Base-by-base conservation (phyloP, 1,140 invertebrate genomes). In the Nasonia giraulti region DNA sequence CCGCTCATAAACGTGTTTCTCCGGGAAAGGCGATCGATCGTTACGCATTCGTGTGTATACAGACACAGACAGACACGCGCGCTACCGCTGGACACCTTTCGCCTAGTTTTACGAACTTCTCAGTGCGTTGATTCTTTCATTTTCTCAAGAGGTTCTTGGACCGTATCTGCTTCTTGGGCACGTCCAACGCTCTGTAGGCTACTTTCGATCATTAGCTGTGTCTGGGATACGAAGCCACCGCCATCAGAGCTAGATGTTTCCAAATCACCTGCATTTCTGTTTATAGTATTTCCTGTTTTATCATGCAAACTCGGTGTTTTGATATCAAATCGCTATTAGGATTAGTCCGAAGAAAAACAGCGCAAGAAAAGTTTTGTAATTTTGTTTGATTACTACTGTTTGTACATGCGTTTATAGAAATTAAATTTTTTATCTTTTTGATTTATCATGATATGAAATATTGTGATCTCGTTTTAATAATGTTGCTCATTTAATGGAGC, bases 161-260 rank as follows among this genome's bases (percentile, higher is more conserved):
- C 8, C 14, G 6, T 33, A 37, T 33, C 5, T 74, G 71, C 5
- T 37, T 3, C 11, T 75, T 10, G 40, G 37, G 11, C 20, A 44
- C 73, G 73, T 75, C 20, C 14, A 44, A 75, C 11, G 10, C 14
- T 37, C 2, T 17, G 17, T 11, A 8, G 33, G 27, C 20, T 33
- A 75, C 73, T 75, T 75, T 75, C 73, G 73, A 75, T 75, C 73
- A 75, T 75, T 75, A 75, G 7, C 73, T 40, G 69, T 12, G 27
- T 23, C 69, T 23, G 62, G 5, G 7, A 44, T 66, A 37, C 33
- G 40, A 44, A 44, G 40, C 40, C 40, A 44, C 1, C 5, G 17
- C 2, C 23, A 69, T 69, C n/a, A 27, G 17, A 74, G 6, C 12
- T 1, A 37, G 68, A 17, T 74, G 40, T 74, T 74, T 74, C 33